Evolutionary conservation across 2,888 invertebrate genomes (phyloP).

Genomic region (Stenolophus ochropezus): DNA sequence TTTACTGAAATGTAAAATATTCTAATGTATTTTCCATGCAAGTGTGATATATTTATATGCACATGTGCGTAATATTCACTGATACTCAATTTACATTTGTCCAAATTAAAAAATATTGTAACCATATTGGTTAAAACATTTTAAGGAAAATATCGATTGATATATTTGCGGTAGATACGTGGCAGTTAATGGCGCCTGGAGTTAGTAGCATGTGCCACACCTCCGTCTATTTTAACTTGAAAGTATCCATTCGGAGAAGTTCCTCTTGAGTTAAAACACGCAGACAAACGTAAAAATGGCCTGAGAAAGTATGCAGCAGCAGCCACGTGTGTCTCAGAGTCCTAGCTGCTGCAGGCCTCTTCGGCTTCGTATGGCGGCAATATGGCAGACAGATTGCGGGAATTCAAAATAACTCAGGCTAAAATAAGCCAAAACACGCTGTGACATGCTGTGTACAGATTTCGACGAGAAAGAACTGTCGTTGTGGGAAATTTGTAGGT

Average conservation of each 20-base stretch:
- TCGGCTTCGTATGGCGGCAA: constrained; percentile 67
- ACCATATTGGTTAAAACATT: too few species aligned
- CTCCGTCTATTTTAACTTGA: neutral
- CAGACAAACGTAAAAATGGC: constrained; percentile 18
- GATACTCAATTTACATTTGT: too few species aligned
- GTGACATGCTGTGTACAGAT: constrained; percentile 72
- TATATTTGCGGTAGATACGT: too few species aligned
- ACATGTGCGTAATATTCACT: too few species aligned
- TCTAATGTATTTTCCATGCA: too few species aligned
- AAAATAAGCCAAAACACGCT: constrained; percentile 71
- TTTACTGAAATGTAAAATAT: too few species aligned
- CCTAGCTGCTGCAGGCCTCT: neutral
- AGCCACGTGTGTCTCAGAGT: neutral
- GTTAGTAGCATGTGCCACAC: neutral
- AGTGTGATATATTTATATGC: too few species aligned
- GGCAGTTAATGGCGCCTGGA: neutral
- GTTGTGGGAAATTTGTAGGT: constrained; percentile 27
- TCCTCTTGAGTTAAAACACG: neutral
- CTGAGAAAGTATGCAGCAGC: neutral
- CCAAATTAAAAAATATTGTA: too few species aligned
- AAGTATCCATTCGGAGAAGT: neutral
- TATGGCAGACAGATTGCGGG: constrained; percentile 72
- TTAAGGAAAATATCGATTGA: too few species aligned
- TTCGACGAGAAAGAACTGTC: constrained; percentile 61
- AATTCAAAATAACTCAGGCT: constrained; percentile 72